Conservation (phyloP, 2,797 vertebrate genomes). For the Falco novaeseelandiae region DNA sequence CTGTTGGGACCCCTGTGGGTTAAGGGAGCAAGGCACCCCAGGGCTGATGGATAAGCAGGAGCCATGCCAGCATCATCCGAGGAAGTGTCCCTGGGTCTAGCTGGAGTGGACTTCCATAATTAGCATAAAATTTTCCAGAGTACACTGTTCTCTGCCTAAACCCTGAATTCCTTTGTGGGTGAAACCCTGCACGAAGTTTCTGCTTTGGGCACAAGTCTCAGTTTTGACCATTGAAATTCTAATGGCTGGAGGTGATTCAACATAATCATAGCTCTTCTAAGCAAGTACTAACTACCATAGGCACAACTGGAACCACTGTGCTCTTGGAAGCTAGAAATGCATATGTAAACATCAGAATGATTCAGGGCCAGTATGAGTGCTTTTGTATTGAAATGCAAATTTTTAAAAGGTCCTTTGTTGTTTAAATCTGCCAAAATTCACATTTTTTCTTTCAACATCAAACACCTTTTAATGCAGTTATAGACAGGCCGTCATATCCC, state of each 20-base stretch:
- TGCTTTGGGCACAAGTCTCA: neutral
- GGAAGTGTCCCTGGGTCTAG: accelerated
- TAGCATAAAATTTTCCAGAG: accelerated
- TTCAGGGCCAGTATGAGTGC: neutral
- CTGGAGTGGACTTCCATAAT: neutral
- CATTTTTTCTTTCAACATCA: neutral
- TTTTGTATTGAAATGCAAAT: neutral
- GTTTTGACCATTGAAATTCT: neutral
- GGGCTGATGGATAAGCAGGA: neutral
- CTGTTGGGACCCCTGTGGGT: neutral
- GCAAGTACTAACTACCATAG: neutral
- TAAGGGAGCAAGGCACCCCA: neutral
- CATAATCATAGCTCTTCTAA: neutral
- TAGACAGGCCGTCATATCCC: neutral
- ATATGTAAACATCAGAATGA: neutral
- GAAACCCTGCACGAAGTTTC: neutral
- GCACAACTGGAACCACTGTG: neutral
- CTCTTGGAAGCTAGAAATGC: neutral
- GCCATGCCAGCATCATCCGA: neutral
- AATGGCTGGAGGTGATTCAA: neutral
- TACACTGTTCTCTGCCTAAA: neutral
- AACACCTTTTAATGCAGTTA: neutral
- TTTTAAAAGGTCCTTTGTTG: neutral
- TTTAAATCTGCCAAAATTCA: neutral
- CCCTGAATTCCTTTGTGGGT: neutral